phyloP scores from a whole-genome alignment of 2,797 vertebrate genomes.

The Propithecus deckenii region DNA sequence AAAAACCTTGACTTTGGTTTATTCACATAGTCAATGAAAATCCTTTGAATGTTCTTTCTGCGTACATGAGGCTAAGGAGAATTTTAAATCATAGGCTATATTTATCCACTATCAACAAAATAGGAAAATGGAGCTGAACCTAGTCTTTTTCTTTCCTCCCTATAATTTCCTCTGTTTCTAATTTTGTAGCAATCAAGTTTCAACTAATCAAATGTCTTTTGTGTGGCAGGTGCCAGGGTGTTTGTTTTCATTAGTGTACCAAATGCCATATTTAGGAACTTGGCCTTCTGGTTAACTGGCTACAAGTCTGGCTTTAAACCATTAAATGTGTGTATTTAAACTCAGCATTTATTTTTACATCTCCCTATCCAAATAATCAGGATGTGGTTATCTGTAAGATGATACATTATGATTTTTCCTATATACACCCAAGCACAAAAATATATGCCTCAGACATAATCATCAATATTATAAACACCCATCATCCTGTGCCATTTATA shows the following conservation, averaged over 20 bases:
- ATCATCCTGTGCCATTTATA: slow-evolving; percentile 63
- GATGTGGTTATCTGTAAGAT: slow-evolving; percentile 87
- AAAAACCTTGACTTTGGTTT: background rate
- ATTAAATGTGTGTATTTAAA: slow-evolving; percentile 85
- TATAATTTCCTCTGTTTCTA: slow-evolving; percentile 76
- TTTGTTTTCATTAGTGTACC: slow-evolving; percentile 85
- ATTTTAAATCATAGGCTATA: slow-evolving; percentile 62
- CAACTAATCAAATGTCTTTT: slow-evolving; percentile 83
- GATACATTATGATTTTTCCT: slow-evolving; percentile 79
- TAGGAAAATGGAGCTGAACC: slow-evolving; percentile 55
- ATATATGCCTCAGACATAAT: slow-evolving; percentile 76
- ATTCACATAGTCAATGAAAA: background rate
- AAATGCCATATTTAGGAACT: slow-evolving; percentile 84
- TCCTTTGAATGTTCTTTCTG: slow-evolving; percentile 23
- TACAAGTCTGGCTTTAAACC: slow-evolving; percentile 80
- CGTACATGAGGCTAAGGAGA: background rate
- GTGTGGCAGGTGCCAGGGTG: slow-evolving; percentile 82
- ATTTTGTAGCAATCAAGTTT: slow-evolving; percentile 79
- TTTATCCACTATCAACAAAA: slow-evolving; percentile 77
- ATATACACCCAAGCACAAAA: slow-evolving; percentile 80
- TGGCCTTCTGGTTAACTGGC: slow-evolving; percentile 82
- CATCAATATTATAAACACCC: slow-evolving; percentile 55
- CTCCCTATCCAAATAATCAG: slow-evolving; percentile 84
- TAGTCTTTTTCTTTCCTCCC: slow-evolving; percentile 62
- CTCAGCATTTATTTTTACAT: slow-evolving; percentile 85